Evolutionary conservation across 2,888 invertebrate genomes (phyloP).

Genomic region (Volucella inflata): DNA sequence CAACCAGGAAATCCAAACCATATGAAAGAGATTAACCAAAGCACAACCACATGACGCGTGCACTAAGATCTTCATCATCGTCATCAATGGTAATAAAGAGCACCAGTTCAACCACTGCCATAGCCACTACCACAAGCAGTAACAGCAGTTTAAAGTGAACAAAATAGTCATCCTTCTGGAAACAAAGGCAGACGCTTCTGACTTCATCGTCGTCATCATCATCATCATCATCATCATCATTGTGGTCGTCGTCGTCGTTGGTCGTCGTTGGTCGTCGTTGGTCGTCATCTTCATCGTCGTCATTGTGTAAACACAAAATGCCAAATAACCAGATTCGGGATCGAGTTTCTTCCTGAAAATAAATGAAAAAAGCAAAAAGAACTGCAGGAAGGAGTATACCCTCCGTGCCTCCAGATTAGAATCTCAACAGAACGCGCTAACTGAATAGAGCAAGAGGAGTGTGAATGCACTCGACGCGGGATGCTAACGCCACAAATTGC

Average conservation of each 20-base stretch:
- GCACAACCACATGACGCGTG: slow-evolving; percentile 72
- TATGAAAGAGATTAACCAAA: slow-evolving; percentile 75
- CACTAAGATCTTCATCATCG: slow-evolving; percentile 57
- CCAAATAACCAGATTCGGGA: slow-evolving; percentile 69
- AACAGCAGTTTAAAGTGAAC: slow-evolving; percentile 17
- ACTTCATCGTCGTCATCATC: slow-evolving; percentile 54
- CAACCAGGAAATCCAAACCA: slow-evolving; percentile 75
- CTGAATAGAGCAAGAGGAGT: neutral
- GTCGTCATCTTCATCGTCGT: slow-evolving; percentile 41
- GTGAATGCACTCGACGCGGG: slow-evolving; percentile 57
- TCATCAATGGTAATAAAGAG: slow-evolving; percentile 30
- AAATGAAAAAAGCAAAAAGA: slow-evolving; percentile 36
- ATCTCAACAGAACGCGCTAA: neutral
- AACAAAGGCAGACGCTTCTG: slow-evolving; percentile 44
- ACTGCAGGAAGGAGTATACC: slow-evolving; percentile 41
- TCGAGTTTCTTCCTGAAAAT: slow-evolving; percentile 68
- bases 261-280: slow-evolving; percentile 31
- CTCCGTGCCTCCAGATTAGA: slow-evolving; percentile 11
- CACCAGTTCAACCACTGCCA: slow-evolving; percentile 39
- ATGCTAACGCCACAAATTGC: slow-evolving; percentile 71
- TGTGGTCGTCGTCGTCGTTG: slow-evolving; percentile 36
- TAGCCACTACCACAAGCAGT: slow-evolving; percentile 47
- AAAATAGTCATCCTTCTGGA: slow-evolving; percentile 16
- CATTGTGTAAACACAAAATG: slow-evolving; percentile 68
- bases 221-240: slow-evolving; percentile 38